Evolutionary conservation across 2,888 invertebrate species (phyloP), one percentile per base, ranked within the genome.

Genomic region (Caenorhabditis japonica): DNA sequence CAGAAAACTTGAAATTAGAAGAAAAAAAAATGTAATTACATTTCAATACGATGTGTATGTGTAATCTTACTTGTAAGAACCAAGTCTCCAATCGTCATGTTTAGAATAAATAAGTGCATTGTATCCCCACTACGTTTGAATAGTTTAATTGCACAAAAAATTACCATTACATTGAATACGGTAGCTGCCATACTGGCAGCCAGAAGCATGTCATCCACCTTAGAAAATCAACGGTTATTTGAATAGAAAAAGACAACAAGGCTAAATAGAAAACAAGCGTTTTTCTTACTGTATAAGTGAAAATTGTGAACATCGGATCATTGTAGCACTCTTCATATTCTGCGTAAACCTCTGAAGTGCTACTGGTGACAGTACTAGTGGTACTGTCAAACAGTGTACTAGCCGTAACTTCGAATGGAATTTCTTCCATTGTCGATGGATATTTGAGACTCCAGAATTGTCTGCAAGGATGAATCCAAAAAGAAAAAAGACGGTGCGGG

Each of bases 71-170:
- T 83, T 52, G 86, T 86, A n/a, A 86, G 64, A 7, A 86, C 77
- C 4, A 87, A 70, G 58, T 86, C 86, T 4, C 86, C 86, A 34
- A 83, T 66, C 5, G 86, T 86, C 86, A 86, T 86, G 52, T 86
- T 87, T 30, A 87, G 71, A 43, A 86, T 87, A 59, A 86, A 86
- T 33, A 86, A 62, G 58, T 87, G 87, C 86, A 86, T 86, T 17
- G 87, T 87, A 55, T 86, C 86, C 0, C 86, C 86, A 62, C 83
- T 84, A 46, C 85, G 53, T 69, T 78, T 79, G 75, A 77, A 82
- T 10, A 82, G 36, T 73, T 84, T 82, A n/a, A 87, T 74, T n/a
- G 86, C 86, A 59, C 86, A 86, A 61, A 86, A 84, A 23, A 86
- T 82, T 38, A 86, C 86, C 71, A 86, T 80, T 4, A 86, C 82